These are phyloP conservation scores for Petrocephalus schoutedeni DNA, from an alignment of 2,797 vertebrate genomes.

Conservation along the genomic window DNA sequence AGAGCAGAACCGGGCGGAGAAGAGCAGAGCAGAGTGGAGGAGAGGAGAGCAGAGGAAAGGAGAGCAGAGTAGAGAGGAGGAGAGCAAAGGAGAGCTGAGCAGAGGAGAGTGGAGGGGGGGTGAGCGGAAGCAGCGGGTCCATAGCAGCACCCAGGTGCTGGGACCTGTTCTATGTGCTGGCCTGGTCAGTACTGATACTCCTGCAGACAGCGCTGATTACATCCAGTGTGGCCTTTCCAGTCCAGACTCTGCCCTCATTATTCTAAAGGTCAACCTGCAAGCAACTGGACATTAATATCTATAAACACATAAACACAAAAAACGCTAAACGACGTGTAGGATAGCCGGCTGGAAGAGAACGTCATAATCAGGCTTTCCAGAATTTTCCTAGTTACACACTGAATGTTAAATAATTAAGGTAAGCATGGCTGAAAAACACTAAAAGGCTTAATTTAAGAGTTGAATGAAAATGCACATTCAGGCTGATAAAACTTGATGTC, in stretches of 20 bases:
- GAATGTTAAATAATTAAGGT: background rate
- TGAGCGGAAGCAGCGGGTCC: too few species aligned
- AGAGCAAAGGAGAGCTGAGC: too few species aligned
- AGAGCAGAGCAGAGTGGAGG: background rate
- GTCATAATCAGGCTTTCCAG: too few species aligned
- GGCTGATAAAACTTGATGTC: background rate
- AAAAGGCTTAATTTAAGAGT: background rate
- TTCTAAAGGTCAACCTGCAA: conserved; percentile 9
- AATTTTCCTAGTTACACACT: background rate
- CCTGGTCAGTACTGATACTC: background rate
- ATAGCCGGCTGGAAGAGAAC: background rate
- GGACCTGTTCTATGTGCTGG: background rate
- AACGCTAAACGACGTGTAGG: background rate
- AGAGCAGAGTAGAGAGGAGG: too few species aligned
- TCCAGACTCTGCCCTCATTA: background rate
- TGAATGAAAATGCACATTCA: background rate
- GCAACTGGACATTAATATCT: background rate
- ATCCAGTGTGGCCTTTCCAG: background rate
- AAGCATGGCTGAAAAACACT: background rate
- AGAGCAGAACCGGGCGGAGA: background rate
- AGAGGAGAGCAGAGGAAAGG: too few species aligned
- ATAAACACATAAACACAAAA: background rate
- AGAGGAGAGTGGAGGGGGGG: too few species aligned
- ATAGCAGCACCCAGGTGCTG: background rate
- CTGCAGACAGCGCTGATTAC: background rate